phyloP scores from a whole-genome alignment of 2,888 invertebrate species.

The Eupeodes luniger region DNA sequence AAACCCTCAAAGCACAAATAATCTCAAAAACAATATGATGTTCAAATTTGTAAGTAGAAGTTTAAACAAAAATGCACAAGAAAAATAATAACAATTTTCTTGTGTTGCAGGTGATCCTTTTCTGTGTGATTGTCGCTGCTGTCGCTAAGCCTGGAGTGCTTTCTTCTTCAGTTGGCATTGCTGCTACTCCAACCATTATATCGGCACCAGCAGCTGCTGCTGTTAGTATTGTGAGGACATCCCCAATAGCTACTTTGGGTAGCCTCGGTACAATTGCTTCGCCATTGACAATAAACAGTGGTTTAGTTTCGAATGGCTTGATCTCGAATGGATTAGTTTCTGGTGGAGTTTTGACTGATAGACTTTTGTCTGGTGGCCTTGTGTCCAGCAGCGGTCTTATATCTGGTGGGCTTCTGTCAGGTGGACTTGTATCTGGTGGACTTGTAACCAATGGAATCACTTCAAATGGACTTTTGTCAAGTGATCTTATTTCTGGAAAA shows the following conservation, averaged over 20 bases:
- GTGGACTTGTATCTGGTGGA: not conserved
- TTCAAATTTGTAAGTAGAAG: not conserved
- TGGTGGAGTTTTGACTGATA: not conserved
- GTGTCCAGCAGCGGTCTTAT: not conserved
- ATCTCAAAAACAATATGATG: slow-evolving; percentile 3
- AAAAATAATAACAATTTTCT: not conserved
- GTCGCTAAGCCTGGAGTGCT: slow-evolving; percentile 51
- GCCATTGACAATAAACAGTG: slow-evolving; percentile 16
- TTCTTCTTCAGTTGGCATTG: slow-evolving; percentile 22
- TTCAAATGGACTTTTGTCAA: not conserved
- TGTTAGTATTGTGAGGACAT: slow-evolving; percentile 9
- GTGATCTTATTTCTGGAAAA: not conserved
- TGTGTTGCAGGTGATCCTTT: slow-evolving; percentile 31
- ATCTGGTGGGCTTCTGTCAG: not conserved
- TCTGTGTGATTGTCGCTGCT: slow-evolving; percentile 30
- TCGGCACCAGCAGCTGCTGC: not conserved
- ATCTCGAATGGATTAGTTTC: not conserved
- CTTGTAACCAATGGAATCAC: not conserved
- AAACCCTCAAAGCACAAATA: not conserved
- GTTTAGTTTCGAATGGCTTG: not conserved
- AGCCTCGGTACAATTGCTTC: not conserved
- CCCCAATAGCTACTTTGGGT: slow-evolving; percentile 10
- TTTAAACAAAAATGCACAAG: too few relatives aligned
- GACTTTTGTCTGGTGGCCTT: not conserved
- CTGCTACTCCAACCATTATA: slow-evolving; percentile 32